These are phyloP conservation scores for Rhinichthys osculus DNA, from an alignment of 2,797 vertebrate species.

Conservation along the genomic window DNA sequence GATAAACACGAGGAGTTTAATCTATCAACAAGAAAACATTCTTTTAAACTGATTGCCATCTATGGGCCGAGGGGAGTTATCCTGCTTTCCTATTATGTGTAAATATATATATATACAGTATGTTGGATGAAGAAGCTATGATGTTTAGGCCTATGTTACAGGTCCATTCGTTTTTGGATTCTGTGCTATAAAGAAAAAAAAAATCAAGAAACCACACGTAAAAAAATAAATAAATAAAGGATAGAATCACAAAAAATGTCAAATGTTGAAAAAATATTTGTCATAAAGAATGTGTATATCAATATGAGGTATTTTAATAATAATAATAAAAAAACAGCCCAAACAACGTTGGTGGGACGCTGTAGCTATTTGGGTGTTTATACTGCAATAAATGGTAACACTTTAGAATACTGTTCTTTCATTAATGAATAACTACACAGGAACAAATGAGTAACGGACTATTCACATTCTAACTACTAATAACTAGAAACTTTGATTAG, in stretches of 20 bases:
- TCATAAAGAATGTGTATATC: not conserved
- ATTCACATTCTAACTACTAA: no score
- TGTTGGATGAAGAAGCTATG: not conserved
- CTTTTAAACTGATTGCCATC: slow-evolving; percentile 6
- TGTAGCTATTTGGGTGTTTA: not conserved
- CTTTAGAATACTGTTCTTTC: no score
- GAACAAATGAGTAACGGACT: no score
- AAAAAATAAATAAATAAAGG: not conserved
- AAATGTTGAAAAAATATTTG: not conserved
- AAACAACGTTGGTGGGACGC: not conserved
- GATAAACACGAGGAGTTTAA: not conserved
- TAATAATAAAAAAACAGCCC: not conserved
- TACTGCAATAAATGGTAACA: no score
- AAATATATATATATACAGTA: not conserved
- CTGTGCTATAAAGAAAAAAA: not conserved
- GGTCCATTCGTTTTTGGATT: not conserved
- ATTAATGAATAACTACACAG: no score
- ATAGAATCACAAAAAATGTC: not conserved
- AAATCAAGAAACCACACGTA: not conserved
- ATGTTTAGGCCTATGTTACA: not conserved
- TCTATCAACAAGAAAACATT: slow-evolving; percentile 7
- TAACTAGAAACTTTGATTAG: no score
- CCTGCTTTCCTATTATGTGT: not conserved
- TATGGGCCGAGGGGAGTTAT: not conserved
- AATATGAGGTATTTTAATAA: not conserved